Evolutionary conservation across 2,113 vertebrate genomes (phyloP), one percentile per base, ranked within the genome.

Genomic region (Syngnathus floridae): DNA sequence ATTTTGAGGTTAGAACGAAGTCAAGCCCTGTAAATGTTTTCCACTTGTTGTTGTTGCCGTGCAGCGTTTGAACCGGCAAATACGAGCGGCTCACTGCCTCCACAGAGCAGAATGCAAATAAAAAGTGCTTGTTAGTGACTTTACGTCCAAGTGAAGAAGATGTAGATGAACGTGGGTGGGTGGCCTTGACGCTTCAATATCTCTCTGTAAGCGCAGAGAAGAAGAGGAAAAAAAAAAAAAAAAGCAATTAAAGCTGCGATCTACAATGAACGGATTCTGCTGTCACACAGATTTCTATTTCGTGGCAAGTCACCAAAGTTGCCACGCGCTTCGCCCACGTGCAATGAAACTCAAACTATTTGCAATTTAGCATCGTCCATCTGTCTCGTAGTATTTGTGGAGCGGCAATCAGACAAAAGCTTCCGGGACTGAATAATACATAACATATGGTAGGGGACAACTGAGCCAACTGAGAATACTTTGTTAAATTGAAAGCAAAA

Each of bases 21-120:
- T 56, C 54, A 56, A 56, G 54, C 54, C 13, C 54, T 56, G 26
- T 35, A 17, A 35, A 56, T 35, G 54, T 56, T 56, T 56, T 56
- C 13, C 7, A 8, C 54, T 56, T 56, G 54, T 56, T 56, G 52
- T 52, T 22, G 21, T 56, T 56, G 26, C 54, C 26, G 13, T 16
- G 54, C 26, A 3, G 26, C 26, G 54, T 56, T 56, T 56, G 26
- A 56, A 17, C 26, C 26, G 8, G 54, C 21, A 55, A 55, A 55
- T 16, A 8, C 13, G 52, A 55, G 22, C 13, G 3, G 9, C 21
- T 12, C 52, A 14, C 52, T 14, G 52, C 11, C 1, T 26, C 26
- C 13, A 0, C 17, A 14, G 1, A 56, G 16, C 22, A 56, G 26
- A 56, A 56, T 35, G 54, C 26, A 56, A 35, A 56, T 36, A 14